phyloP scores from a whole-genome alignment of 2,888 invertebrate genomes.

The Dexiosoma caninum region DNA sequence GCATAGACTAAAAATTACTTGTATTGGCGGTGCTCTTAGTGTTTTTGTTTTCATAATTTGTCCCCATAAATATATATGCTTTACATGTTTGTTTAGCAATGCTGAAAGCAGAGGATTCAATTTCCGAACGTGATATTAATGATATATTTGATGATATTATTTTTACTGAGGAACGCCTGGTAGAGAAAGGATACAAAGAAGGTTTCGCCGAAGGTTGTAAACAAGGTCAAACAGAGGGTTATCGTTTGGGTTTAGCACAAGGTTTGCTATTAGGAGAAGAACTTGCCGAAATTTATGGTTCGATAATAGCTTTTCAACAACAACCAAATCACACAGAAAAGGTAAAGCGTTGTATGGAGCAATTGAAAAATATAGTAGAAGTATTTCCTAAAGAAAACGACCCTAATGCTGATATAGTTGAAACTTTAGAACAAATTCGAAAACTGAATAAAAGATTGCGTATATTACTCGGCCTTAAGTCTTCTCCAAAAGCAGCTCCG shows the following conservation, averaged over 20 bases:
- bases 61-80: too few species aligned
- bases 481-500: neutral
- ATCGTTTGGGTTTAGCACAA: conserved; percentile 86
- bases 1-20: too few species aligned
- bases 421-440: conserved; percentile 82
- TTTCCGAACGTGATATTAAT: conserved; percentile 83
- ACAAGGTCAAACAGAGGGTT: conserved; percentile 81
- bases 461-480: conserved; percentile 78
- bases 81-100: conserved; percentile 33
- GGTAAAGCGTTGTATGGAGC: conserved; percentile 79
- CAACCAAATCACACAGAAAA: conserved; percentile 80
- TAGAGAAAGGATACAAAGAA: conserved; percentile 82
- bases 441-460: conserved; percentile 84
- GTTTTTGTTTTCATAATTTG: too few species aligned
- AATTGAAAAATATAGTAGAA: conserved; percentile 81
- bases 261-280: conserved; percentile 87
- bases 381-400: conserved; percentile 83
- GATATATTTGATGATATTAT: conserved; percentile 85
- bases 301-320: conserved; percentile 80
- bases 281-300: conserved; percentile 85
- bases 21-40: too few species aligned
- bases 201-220: conserved; percentile 82
- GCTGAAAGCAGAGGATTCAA: conserved; percentile 11
- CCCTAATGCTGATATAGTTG: conserved; percentile 83
- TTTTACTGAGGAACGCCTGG: conserved; percentile 83